These are phyloP conservation scores for Halocaridina rubra DNA, from an alignment of 2,888 invertebrate species.

Conservation along the genomic window DNA sequence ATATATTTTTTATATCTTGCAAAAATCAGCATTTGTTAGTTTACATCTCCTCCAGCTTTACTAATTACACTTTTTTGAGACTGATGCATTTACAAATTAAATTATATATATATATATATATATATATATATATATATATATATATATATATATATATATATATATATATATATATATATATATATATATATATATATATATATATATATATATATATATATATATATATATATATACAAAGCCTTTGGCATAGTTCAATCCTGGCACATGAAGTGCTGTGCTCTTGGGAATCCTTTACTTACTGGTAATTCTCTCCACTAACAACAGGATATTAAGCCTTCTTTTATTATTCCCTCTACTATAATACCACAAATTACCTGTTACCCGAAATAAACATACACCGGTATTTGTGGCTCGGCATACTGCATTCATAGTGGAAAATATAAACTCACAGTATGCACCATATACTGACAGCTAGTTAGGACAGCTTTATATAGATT, in stretches of 20 bases:
- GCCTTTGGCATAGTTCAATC: slow-evolving; percentile 55
- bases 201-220: background rate
- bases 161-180: background rate
- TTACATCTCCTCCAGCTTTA: too few species aligned
- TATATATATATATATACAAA: background rate
- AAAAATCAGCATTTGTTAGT: too few species aligned
- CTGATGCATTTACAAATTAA: background rate
- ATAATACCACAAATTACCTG: background rate
- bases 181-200: background rate
- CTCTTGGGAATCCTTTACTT: background rate
- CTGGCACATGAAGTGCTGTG: slow-evolving; percentile 48
- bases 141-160: background rate
- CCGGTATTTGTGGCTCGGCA: too few species aligned
- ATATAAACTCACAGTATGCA: too few species aligned
- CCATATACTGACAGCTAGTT: too few species aligned
- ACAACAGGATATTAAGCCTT: too few species aligned
- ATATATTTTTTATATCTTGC: too few species aligned
- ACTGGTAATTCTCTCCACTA: background rate
- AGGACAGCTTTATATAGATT: too few species aligned
- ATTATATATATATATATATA: too few species aligned
- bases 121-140: background rate
- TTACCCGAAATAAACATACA: background rate
- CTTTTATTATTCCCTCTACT: background rate
- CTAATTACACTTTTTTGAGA: background rate
- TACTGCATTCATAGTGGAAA: background rate